Conservation (phyloP, 2,888 invertebrate genomes). For the Lithophane ornitopus region DNA sequence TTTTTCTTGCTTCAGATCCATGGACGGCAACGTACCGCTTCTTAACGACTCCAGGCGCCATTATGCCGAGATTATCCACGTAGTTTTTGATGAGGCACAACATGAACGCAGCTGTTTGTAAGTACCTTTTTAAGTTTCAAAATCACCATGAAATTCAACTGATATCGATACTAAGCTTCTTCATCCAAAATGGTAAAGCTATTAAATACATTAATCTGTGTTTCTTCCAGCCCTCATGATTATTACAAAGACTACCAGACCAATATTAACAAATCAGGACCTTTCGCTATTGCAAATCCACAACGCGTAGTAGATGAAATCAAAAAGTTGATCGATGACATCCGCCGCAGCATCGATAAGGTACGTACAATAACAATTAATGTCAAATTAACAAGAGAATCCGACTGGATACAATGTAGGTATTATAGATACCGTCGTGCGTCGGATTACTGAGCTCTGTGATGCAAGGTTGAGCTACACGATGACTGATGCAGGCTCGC, state of each 20-base stretch:
- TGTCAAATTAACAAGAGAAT: neutral
- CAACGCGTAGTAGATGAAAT: neutral
- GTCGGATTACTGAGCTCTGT: neutral
- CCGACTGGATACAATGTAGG: neutral
- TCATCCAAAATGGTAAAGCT: neutral
- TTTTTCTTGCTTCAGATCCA: constrained; percentile 2
- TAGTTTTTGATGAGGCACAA: neutral
- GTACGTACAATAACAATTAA: neutral
- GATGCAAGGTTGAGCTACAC: neutral
- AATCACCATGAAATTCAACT: neutral
- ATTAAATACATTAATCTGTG: neutral
- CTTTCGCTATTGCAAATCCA: neutral
- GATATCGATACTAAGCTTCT: too few relatives aligned
- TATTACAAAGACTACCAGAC: neutral
- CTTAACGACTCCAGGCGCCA: constrained; percentile 12
- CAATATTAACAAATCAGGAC: neutral
- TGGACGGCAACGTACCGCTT: neutral
- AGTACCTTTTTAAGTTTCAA: neutral
- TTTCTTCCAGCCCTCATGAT: constrained; percentile 7
- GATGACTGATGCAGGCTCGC: neutral
- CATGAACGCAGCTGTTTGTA: neutral
- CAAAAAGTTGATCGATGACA: rapidly evolving
- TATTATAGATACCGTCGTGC: neutral
- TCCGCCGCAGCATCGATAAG: rapidly evolving
- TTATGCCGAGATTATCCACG: constrained; percentile 13